Evolutionary conservation across 2,113 vertebrate species (phyloP), one percentile per base, ranked within the genome.

Genomic region (Murina feae): DNA sequence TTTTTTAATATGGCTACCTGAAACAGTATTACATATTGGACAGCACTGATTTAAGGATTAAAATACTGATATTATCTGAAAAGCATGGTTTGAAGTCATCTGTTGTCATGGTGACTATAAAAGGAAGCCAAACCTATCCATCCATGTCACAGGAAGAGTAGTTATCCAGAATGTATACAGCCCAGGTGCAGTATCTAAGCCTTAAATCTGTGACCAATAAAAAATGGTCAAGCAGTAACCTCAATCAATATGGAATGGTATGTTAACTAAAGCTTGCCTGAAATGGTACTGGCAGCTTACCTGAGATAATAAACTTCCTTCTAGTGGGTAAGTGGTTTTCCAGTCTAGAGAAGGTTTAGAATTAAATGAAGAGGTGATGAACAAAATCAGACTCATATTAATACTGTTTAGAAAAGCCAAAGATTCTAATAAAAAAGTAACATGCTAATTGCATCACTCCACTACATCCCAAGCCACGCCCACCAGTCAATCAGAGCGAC

Each of bases 371-470:
- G 18, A 72, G 11, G 84, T 55, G 6, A 32, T 16, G 9, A 86
- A 69, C 55, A 75, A 89, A 69, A 86, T 39, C 32, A 86, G 58
- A 66, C 30, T 47, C 42, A 68, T 4, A 6, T 53, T 82, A 88
- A 86, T 72, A 74, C 18, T 83, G 91, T 75, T 47, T 18, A 80
- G 76, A 94, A 92, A 78, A 63, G n/a, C 82, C 95, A 89, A 89
- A 74, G 92, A 86, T n/a, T n/a, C n/a, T n/a, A n/a, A n/a, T n/a
- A n/a, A n/a, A n/a, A n/a, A n/a, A n/a, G n/a, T n/a, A n/a, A n/a
- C n/a, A n/a, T n/a, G n/a, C n/a, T n/a, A n/a, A n/a, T n/a, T n/a
- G n/a, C n/a, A n/a, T n/a, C n/a, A n/a, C n/a, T n/a, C n/a, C n/a
- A n/a, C n/a, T n/a, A n/a, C n/a, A n/a, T n/a, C n/a, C n/a, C n/a